These are phyloP conservation scores for Oligia strigilis DNA, from an alignment of 2,888 invertebrate genomes.

Conservation along the genomic window DNA sequence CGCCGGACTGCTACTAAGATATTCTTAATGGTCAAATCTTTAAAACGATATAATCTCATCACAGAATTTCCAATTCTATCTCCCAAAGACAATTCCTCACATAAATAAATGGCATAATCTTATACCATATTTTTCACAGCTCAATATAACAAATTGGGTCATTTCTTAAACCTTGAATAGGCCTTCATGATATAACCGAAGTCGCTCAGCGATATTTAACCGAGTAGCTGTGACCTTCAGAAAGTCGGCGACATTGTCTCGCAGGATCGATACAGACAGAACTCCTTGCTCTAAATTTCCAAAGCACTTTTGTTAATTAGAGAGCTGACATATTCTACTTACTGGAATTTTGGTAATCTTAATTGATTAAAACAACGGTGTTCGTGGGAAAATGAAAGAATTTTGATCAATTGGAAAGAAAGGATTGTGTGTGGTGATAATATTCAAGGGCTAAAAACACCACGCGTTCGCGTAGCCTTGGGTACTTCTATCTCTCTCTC, in stretches of 20 bases:
- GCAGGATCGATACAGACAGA: conserved; percentile 30
- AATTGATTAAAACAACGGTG: neutral
- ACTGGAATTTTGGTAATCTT: neutral
- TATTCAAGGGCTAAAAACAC: neutral
- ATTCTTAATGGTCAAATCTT: neutral
- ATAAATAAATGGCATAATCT: neutral
- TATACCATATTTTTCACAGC: neutral
- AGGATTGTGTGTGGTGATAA: neutral
- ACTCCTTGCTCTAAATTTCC: conserved; percentile 20
- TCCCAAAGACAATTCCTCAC: neutral
- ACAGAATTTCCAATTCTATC: neutral
- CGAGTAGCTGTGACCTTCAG: conserved; percentile 31
- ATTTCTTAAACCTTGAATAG: conserved; percentile 5
- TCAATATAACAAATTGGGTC: conserved; percentile 5
- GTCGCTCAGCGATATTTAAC: conserved; percentile 7
- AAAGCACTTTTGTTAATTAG: conserved; percentile 9
- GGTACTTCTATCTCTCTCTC: neutral
- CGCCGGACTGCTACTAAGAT: neutral
- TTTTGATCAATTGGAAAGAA: neutral
- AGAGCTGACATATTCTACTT: neutral
- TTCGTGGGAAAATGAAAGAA: neutral
- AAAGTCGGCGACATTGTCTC: neutral
- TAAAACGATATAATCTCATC: neutral
- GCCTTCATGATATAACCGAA: conserved; percentile 7
- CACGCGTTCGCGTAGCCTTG: neutral